Base-by-base conservation (phyloP, 1,140 invertebrate genomes). In the Uloborus diversus region DNA sequence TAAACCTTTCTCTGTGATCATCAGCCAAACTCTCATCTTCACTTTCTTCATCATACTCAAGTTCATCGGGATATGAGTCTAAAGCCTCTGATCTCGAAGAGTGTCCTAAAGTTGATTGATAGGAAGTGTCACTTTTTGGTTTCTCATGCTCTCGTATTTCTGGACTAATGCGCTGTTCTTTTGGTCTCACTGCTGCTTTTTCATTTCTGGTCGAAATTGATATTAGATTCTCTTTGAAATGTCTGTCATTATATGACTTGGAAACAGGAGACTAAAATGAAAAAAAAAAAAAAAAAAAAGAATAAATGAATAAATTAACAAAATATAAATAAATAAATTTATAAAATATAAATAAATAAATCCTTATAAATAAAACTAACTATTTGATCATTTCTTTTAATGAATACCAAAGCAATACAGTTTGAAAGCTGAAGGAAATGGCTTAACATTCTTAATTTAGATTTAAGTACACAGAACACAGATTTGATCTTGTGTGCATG, bases 41-140 rank as follows among this genome's bases (percentile, higher is more conserved):
- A 62, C 76, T 79, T 51, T 79, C 76, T 65, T 78, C 73, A 49
- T 79, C 76, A 69, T 37, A 69, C 28, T 59, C 76, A 0, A 57
- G 5, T 2, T 51, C 28, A 13, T 57, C 30, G 17, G 5, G 53
- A 13, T 17, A 65, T 4, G 53, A 28, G 20, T 70, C 76, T 62
- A 64, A 17, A 27, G 9, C 11, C 32, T 47, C 37, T 11, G 13
- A 1, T 32, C 17, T 17, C 20, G 28, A 28, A 33, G 32, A 42
- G 17, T 30, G n/a, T 28, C 37, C 14, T 35, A 13, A 17, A 14
- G 30, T 28, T n/a, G 32, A 32, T n/a, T n/a, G 1, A 33, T 62
- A 53, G n/a, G 17, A 27, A n/a, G 14, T 33, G 3, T 17, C 28
- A 62, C n/a, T 35, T 30, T 35, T 62, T 7, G 28, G 14, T 30